These are phyloP conservation scores for Lomographa bimaculata DNA, from an alignment of 2,888 invertebrate genomes.

Conservation along the genomic window DNA sequence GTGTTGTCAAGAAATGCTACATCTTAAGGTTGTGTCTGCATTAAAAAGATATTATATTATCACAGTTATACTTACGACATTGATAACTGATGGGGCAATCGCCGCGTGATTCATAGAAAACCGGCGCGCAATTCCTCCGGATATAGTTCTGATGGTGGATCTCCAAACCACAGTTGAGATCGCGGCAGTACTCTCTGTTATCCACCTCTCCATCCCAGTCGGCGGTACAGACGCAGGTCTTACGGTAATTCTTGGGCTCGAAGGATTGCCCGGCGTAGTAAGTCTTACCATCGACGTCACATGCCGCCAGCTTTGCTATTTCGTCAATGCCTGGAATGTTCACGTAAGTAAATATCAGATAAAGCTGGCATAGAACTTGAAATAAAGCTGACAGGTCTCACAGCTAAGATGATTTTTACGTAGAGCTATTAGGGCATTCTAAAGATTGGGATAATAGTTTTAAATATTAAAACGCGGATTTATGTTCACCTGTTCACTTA, in stretches of 20 bases:
- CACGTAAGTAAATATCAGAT: no score
- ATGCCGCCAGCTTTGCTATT: conserved; percentile 65
- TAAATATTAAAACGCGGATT: no score
- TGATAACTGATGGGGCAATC: conserved; percentile 77
- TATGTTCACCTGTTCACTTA: no score
- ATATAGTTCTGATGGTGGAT: conserved; percentile 70
- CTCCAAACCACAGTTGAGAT: conserved; percentile 77
- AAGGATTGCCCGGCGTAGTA: conserved; percentile 76
- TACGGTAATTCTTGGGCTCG: conserved; percentile 67
- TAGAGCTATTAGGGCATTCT: no score
- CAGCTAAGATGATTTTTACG: no score
- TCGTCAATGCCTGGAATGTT: conserved; percentile 69
- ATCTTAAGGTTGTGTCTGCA: no score
- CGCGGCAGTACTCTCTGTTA: conserved; percentile 59
- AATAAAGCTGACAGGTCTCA: no score
- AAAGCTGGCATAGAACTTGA: no score
- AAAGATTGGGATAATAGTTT: no score
- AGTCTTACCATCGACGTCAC: conserved; percentile 69
- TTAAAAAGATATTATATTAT: no score
- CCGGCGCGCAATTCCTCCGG: conserved; percentile 72
- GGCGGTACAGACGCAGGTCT: conserved; percentile 72
- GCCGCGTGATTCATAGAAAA: conserved; percentile 60
- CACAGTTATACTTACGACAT: conserved; percentile 81
- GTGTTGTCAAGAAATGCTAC: no score
- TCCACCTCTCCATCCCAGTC: conserved; percentile 71